phyloP scores from a whole-genome alignment of 64 coral and sea anemone genomes.

The Stichodactyla mertensii region DNA sequence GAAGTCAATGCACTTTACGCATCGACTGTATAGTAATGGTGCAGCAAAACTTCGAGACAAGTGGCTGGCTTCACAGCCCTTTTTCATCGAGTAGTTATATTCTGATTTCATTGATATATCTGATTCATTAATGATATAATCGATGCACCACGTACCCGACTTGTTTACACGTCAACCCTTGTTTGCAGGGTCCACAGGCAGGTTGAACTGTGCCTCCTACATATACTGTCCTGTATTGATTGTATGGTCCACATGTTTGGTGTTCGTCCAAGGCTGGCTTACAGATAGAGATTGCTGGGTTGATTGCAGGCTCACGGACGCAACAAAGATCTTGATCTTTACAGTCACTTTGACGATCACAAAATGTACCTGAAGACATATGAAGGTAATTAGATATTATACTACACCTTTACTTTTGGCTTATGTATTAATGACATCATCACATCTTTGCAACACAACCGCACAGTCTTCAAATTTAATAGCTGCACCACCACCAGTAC shows the following conservation, averaged over 20 bases:
- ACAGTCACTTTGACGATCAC: slow-evolving; percentile 95
- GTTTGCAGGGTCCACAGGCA: slow-evolving; percentile 90
- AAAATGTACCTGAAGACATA: slow-evolving; percentile 68
- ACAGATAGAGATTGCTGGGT: slow-evolving; percentile 93
- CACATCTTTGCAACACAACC: no score
- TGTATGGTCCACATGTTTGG: slow-evolving; percentile 97
- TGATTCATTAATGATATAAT: neutral
- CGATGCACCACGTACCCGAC: slow-evolving; percentile 71
- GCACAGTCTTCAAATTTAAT: no score
- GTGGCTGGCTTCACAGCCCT: no score
- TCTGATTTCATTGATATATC: no score
- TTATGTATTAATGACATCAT: no score
- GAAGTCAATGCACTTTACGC: no score
- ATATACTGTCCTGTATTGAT: slow-evolving; percentile 96
- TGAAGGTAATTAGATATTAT: neutral
- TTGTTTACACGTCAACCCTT: slow-evolving; percentile 96
- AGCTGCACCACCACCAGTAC: neutral
- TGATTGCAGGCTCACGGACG: slow-evolving; percentile 92
- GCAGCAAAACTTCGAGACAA: no score
- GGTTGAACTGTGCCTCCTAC: slow-evolving; percentile 96
- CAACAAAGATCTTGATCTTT: slow-evolving; percentile 91
- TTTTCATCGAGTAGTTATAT: no score
- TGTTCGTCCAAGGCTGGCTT: slow-evolving; percentile 95
- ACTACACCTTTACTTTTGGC: no score
- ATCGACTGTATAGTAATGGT: no score